Evolutionary conservation across 1,140 invertebrate genomes (phyloP).

Genomic region (Drosophila prosaltans): DNA sequence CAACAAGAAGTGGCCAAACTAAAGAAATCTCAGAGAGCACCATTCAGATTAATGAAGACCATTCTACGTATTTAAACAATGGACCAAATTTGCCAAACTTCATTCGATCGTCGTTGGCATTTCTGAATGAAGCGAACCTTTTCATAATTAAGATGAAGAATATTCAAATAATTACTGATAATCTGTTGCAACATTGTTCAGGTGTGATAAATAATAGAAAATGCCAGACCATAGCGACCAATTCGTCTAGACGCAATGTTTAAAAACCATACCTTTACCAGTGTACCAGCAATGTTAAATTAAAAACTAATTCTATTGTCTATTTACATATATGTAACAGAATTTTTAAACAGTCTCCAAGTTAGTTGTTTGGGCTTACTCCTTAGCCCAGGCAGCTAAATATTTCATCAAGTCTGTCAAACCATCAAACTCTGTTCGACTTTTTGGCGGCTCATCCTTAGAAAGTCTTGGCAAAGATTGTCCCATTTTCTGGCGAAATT

Average conservation of each 20-base stretch:
- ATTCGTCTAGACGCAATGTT: neutral
- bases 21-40: neutral
- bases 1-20: neutral
- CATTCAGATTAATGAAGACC: constrained; percentile 38
- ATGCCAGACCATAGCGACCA: neutral
- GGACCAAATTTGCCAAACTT: constrained; percentile 55
- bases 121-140: constrained; percentile 34
- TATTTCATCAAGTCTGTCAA: constrained; percentile 92
- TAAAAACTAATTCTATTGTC: neutral
- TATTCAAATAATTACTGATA: constrained; percentile 30
- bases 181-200: constrained; percentile 22
- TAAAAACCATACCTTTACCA: no score
- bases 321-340: constrained; percentile 9
- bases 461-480: constrained; percentile 89
- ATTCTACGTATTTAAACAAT: constrained; percentile 46
- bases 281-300: no score
- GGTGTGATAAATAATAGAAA: neutral
- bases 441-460: constrained; percentile 91
- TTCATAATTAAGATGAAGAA: constrained; percentile 36
- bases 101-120: constrained; percentile 42
- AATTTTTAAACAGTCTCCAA: neutral
- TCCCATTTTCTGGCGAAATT: constrained; percentile 90
- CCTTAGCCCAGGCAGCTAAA: constrained; percentile 85
- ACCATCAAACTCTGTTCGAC: constrained; percentile 93
- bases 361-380: constrained; percentile 43